Conservation (phyloP, 92 coral and sea anemone genomes). For the Siderastrea siderea region DNA sequence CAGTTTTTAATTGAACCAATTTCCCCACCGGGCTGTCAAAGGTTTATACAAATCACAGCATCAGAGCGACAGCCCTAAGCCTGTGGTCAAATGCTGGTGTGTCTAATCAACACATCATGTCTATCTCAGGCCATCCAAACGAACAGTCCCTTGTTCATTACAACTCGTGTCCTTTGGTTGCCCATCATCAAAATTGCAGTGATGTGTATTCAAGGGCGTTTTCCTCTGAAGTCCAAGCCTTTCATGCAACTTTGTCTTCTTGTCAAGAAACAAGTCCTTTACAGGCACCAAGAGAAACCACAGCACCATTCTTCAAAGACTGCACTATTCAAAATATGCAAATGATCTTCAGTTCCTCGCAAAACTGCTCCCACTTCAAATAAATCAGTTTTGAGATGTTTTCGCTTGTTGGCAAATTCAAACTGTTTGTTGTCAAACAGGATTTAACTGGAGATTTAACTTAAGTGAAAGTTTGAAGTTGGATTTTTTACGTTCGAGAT, state of each 20-base stretch:
- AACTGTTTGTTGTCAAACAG: too few species aligned
- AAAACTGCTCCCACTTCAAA: neutral
- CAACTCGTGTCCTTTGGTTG: conserved; percentile 8
- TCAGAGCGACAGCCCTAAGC: conserved; percentile 4
- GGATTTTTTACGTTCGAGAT: too few species aligned
- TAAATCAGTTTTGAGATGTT: neutral
- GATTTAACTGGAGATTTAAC: too few species aligned
- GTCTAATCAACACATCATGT: neutral
- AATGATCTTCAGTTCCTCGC: neutral
- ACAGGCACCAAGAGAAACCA: neutral
- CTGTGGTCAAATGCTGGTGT: conserved; percentile 18
- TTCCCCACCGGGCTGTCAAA: neutral
- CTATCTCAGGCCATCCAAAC: neutral
- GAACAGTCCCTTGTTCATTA: conserved; percentile 3
- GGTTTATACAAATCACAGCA: neutral
- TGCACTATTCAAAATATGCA: neutral
- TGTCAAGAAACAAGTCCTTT: too few species aligned
- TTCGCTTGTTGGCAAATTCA: too few species aligned
- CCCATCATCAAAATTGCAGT: conserved; percentile 5
- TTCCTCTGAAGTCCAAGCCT: neutral
- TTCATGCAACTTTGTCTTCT: too few species aligned
- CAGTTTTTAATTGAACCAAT: too few species aligned
- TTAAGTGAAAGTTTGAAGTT: neutral
- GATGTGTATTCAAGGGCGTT: conserved; percentile 6
- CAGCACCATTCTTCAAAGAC: neutral